Base-by-base conservation (phyloP, 2,113 vertebrate genomes). In the Hippocampus abdominalis region DNA sequence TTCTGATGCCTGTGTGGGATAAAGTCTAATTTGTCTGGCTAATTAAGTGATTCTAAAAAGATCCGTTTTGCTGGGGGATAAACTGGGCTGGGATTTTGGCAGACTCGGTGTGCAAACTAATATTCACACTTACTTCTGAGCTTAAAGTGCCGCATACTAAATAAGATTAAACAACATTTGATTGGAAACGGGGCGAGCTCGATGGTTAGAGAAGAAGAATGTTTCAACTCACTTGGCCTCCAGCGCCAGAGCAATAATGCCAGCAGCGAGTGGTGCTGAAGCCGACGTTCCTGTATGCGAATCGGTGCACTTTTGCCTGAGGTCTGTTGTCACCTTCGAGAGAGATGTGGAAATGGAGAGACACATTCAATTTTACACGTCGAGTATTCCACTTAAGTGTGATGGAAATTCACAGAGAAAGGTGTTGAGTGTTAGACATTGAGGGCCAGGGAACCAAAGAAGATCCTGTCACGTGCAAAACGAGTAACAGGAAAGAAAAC, bases 251-350 rank as follows among this genome's bases (percentile, higher is more conserved):
- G 90, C 90, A 49, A 92, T 92, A 81, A 92, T 92, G 59, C 91
- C 90, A 29, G 91, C 91, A 64, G 91, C 91, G 61, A 92, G 87
- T 0, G 91, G 91, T 10, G 91, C 91, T 0, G 91, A 92, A 1
- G 91, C 91, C 0, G 91, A 92, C 3, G 91, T 92, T 69, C 91
- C 91, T 0, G 91, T 92, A 84, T 92, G 91, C 32, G 89, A 88
- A 72, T 92, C 91, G 16, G 91, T 92, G 71, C 91, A 92, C 72
- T 91, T 91, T 65, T 92, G 89, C 81, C 91, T 89, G 59, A 92
- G 57, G 84, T 92, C 91, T 3, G 91, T 92, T 68, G 91, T 92
- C 80, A 92, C 91, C 91, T 93, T 80, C 74, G 66, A 83, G 69
- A 76, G 36, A 48, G 67, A 56, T 71, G 64, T 36, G 60, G 21